Conservation (phyloP, 2,113 vertebrate species). For the Rissa tridactyla region DNA sequence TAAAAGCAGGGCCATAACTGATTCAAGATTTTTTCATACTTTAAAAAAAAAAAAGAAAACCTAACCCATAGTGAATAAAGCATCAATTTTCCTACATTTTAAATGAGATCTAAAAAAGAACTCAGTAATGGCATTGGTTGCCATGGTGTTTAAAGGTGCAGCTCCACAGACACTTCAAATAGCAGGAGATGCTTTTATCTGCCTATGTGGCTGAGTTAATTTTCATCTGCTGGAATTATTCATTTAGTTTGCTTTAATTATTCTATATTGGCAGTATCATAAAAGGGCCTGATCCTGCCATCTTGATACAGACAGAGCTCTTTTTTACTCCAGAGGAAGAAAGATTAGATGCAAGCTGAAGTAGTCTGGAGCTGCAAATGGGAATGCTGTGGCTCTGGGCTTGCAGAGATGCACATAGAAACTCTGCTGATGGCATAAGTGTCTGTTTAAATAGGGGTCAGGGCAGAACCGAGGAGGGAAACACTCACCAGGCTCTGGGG, state of each 20-base stretch:
- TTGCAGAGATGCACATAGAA: background rate
- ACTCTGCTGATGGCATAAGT: background rate
- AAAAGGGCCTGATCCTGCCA: background rate
- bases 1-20: background rate
- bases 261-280: slow-evolving; percentile 17
- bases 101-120: slow-evolving; percentile 48
- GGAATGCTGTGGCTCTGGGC: background rate
- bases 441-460: no score
- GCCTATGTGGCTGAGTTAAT: slow-evolving; percentile 46
- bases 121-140: slow-evolving; percentile 51
- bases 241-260: slow-evolving; percentile 58
- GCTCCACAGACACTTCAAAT: slow-evolving; percentile 47
- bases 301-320: background rate
- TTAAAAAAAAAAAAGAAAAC: background rate
- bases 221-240: slow-evolving; percentile 64
- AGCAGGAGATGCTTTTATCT: slow-evolving; percentile 63
- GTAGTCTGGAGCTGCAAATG: background rate
- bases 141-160: slow-evolving; percentile 63
- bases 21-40: background rate
- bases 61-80: background rate
- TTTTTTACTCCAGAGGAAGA: background rate
- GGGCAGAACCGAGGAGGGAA: background rate
- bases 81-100: slow-evolving; percentile 54
- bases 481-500: background rate
- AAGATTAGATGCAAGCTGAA: background rate